phyloP scores from a whole-genome alignment of 2,113 vertebrate species.

The Scatophagus argus region DNA sequence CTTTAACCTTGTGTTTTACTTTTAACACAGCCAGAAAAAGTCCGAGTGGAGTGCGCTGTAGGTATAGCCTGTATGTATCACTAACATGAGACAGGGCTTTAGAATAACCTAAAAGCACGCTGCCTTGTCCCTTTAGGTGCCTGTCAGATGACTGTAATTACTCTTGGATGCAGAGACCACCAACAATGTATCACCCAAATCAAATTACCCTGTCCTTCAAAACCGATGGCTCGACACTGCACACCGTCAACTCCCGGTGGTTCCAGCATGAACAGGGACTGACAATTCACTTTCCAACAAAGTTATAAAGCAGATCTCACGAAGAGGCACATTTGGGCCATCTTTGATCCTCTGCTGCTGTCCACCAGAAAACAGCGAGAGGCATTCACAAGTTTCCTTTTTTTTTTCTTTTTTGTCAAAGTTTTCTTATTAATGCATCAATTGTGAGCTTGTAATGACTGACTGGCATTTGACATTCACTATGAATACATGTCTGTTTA shows the following conservation, averaged over 20 bases:
- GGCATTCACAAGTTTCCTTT: slow-evolving; percentile 36
- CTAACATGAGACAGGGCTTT: slow-evolving; percentile 5
- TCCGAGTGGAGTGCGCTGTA: not conserved
- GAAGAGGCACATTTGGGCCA: slow-evolving; percentile 3
- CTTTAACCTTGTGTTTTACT: slow-evolving; percentile 12
- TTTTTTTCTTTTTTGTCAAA: too few species aligned
- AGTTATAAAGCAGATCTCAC: not conserved
- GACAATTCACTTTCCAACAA: slow-evolving; percentile 18
- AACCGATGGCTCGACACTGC: slow-evolving; percentile 20
- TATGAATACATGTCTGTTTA: slow-evolving; percentile 59
- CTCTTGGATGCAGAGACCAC: slow-evolving; percentile 29
- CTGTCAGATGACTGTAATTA: slow-evolving; percentile 35
- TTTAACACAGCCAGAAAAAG: not conserved
- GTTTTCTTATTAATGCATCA: slow-evolving; percentile 58
- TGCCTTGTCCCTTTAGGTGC: slow-evolving; percentile 4
- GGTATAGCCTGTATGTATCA: not conserved
- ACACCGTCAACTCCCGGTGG: slow-evolving; percentile 17
- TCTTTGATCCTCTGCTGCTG: slow-evolving; percentile 30
- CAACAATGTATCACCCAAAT: slow-evolving; percentile 42
- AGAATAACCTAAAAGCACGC: slow-evolving; percentile 8
- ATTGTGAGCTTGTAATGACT: slow-evolving; percentile 57
- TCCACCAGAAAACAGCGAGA: slow-evolving; percentile 32
- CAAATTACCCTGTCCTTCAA: slow-evolving; percentile 53
- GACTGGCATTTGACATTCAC: slow-evolving; percentile 64
- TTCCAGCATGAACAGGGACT: slow-evolving; percentile 2